phyloP scores from a whole-genome alignment of 37 sponge, comb jelly and placozoan species.

The Beroe ovata region DNA sequence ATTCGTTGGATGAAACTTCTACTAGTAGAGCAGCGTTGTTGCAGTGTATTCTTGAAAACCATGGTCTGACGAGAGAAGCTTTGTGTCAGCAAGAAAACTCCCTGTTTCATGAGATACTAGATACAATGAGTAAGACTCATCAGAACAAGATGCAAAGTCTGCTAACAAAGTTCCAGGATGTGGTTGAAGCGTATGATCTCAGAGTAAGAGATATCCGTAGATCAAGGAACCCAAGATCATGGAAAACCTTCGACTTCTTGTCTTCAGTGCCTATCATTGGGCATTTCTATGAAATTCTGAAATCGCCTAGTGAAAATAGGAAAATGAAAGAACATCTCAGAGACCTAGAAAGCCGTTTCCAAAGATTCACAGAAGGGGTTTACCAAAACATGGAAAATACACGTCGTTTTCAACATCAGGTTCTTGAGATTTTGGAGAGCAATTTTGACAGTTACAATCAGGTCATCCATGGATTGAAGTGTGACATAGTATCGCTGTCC shows the following conservation, averaged over 20 bases:
- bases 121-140: neutral
- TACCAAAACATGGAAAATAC: neutral
- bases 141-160: too few species aligned
- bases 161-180: neutral
- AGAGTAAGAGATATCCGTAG: neutral
- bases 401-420: neutral
- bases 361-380: neutral
- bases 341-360: neutral
- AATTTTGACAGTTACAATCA: neutral
- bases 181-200: neutral
- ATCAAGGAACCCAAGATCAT: neutral
- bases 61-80: neutral
- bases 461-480: neutral
- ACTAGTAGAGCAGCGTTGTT: neutral
- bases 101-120: neutral
- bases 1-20: neutral
- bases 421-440: neutral
- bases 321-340: conserved; percentile 26
- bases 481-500: conserved; percentile 5
- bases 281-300: conserved; percentile 41
- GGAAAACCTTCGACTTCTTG: conserved; percentile 16
- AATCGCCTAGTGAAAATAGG: conserved; percentile 18
- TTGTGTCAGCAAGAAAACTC: neutral
- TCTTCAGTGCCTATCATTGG: conserved; percentile 3
- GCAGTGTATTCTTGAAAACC: neutral